Percentiles rank a stretch among this genome's conserved stretches.
phyloP scores from a whole-genome alignment of 1,140 invertebrate species.

The Drosophila athabasca region DNA sequence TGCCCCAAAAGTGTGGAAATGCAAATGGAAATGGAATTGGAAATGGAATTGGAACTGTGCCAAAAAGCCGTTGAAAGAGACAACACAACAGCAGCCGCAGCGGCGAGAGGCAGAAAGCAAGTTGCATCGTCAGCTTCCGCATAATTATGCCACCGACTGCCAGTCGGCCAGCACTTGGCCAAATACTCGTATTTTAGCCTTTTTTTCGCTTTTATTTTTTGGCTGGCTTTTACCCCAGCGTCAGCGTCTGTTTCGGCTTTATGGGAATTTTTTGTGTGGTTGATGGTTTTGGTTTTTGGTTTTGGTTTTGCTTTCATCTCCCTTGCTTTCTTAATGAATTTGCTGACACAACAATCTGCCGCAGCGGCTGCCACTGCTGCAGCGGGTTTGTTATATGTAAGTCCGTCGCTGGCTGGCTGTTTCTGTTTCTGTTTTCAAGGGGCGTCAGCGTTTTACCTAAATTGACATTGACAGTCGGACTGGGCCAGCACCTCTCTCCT shows the following conservation, averaged over 20 bases:
- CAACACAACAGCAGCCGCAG: constrained; percentile 14
- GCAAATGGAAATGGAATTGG: constrained; percentile 31
- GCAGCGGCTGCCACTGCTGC: no score
- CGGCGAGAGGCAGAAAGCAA: constrained; percentile 50
- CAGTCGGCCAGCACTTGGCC: constrained; percentile 50
- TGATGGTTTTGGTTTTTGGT: constrained; percentile 17
- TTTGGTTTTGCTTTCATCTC: constrained; percentile 23
- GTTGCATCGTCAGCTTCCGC: constrained; percentile 81
- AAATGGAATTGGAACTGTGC: constrained; percentile 45
- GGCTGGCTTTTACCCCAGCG: constrained; percentile 52
- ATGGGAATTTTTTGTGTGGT: constrained; percentile 69
- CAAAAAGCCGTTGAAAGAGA: constrained; percentile 36
- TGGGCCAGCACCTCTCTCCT: constrained; percentile 27
- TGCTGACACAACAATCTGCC: constrained; percentile 69
- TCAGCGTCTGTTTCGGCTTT: constrained; percentile 63
- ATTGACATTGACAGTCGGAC: constrained; percentile 74
- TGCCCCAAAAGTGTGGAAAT: constrained; percentile 42
- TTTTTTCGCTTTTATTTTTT: constrained; percentile 16
- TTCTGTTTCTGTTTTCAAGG: constrained; percentile 26
- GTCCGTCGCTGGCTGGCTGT: constrained; percentile 8
- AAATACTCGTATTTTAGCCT: constrained; percentile 28
- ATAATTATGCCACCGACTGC: constrained; percentile 72
- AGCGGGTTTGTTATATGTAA: constrained; percentile 26
- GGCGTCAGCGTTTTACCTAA: constrained; percentile 74
- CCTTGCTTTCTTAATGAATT: constrained; percentile 67